Evolutionary conservation across 2,888 invertebrate genomes (phyloP), one percentile per base, ranked within the genome.

Genomic region (Cantharis rufa): DNA sequence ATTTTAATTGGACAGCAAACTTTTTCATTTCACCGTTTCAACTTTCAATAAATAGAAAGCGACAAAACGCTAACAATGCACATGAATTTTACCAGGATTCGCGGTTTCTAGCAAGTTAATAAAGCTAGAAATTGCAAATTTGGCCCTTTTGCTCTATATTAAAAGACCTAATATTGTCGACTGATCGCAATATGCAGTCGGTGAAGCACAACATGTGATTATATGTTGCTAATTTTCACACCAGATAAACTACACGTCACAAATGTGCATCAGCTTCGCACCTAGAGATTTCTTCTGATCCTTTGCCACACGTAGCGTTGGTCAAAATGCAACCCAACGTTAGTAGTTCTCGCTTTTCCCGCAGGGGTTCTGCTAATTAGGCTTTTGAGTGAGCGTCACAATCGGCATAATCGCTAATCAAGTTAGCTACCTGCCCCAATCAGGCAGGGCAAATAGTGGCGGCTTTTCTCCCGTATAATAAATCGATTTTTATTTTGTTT

Each of bases 321-420:
- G 76, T 74, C 71, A 74, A 76, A 72, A 74, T 74, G 71, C 69
- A 74, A 73, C 64, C 76, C 71, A n/a, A 74, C 74, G 71, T 72
- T 77, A 77, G 79, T 79, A 80, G 83, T 81, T 81, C 82, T 81
- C 82, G 82, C 81, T 83, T 83, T 82, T 82, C 82, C 84, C 82
- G 80, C 82, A 81, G 82, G 80, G 83, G 84, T 83, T 82, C 81
- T 84, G 86, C 85, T 88, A 88, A 88, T 88, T 88, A 88, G 85
- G 85, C 86, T 87, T 88, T 88, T 87, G 88, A 88, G 86, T 85
- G 84, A 85, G 87, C 88, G 87, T 88, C 87, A 88, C 87, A 88
- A 88, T 88, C 87, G 86, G 86, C 86, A 87, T 88, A 88, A 88
- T 88, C 88, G 86, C 88, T 88, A 88, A 88, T 88, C 88, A 88